Evolutionary conservation across 2,888 invertebrate genomes (phyloP).

Genomic region (Drosophila testacea): DNA sequence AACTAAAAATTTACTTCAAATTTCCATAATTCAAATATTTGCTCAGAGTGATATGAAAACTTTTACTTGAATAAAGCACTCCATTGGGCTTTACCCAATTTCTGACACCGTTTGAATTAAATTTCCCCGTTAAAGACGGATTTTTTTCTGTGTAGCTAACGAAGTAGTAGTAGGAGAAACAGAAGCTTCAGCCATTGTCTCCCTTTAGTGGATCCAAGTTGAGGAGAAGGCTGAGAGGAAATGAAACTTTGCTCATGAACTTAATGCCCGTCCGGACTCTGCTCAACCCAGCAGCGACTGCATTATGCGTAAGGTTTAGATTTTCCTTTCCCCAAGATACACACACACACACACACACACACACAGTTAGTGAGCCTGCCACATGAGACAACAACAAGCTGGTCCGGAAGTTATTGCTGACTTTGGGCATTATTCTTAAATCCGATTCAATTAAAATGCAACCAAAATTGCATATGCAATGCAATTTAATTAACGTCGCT

Average conservation of each 20-base stretch:
- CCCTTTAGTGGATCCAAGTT: conserved; percentile 6
- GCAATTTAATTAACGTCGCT: conserved; percentile 79
- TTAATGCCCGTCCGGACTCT: conserved; percentile 58
- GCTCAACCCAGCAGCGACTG: conserved; percentile 32
- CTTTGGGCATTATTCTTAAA: conserved; percentile 78
- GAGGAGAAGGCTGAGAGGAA: conserved; percentile 14
- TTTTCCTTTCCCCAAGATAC: conserved; percentile 27
- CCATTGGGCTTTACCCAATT: too few relatives aligned
- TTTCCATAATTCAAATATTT: too few relatives aligned
- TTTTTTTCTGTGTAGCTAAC: neutral
- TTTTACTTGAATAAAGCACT: too few relatives aligned
- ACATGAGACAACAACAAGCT: conserved; percentile 39
- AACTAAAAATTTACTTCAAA: too few relatives aligned
- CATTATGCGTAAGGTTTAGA: conserved; percentile 53
- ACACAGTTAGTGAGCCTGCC: conserved; percentile 18
- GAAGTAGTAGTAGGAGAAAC: neutral
- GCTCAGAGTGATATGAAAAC: too few relatives aligned
- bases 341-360: conserved; percentile 28
- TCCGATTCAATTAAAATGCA: conserved; percentile 79
- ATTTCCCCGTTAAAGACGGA: too few relatives aligned
- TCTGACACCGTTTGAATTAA: too few relatives aligned
- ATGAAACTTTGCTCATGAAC: conserved; percentile 72
- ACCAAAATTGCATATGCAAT: conserved; percentile 76
- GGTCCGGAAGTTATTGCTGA: conserved; percentile 50
- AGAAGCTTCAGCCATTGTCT: conserved; percentile 56